Evolutionary conservation across 2,888 invertebrate species (phyloP).

Genomic region (Drosophila basisetae): DNA sequence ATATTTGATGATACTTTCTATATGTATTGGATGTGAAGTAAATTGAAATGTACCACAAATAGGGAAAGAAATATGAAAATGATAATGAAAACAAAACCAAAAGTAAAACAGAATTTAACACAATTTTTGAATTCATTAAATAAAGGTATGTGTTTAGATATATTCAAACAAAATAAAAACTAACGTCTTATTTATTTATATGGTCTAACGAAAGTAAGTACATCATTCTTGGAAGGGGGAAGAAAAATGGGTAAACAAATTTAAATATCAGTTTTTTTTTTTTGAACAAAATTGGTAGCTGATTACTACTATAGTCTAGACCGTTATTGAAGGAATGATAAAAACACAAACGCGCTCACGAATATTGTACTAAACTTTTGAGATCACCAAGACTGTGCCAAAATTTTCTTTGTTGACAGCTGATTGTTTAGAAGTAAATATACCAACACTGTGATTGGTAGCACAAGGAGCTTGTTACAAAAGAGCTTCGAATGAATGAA

Average conservation of each 20-base stretch:
- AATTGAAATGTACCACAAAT: constrained; percentile 65
- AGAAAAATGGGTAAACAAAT: neutral
- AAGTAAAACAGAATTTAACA: constrained; percentile 76
- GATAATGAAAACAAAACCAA: constrained; percentile 55
- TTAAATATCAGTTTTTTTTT: neutral
- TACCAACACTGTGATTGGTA: neutral
- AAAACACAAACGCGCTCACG: neutral
- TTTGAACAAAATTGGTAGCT: neutral
- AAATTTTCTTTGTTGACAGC: neutral
- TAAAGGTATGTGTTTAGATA: constrained; percentile 85
- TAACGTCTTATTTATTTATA: constrained; percentile 23
- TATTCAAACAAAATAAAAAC: constrained; percentile 78
- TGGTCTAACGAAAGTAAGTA: neutral
- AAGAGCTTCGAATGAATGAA: neutral
- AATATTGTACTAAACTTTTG: neutral
- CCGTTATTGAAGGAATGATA: neutral
- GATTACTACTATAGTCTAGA: neutral
- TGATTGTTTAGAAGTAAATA: neutral
- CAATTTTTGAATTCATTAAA: constrained; percentile 84
- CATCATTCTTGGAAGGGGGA: neutral
- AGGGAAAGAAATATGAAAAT: constrained; percentile 34
- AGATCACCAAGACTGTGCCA: neutral
- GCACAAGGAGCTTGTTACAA: neutral
- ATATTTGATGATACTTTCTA: constrained; percentile 66
- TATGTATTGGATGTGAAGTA: constrained; percentile 60